Evolutionary conservation across 2,113 vertebrate genomes (phyloP).

Genomic region (Hippocampus mohnikei): DNA sequence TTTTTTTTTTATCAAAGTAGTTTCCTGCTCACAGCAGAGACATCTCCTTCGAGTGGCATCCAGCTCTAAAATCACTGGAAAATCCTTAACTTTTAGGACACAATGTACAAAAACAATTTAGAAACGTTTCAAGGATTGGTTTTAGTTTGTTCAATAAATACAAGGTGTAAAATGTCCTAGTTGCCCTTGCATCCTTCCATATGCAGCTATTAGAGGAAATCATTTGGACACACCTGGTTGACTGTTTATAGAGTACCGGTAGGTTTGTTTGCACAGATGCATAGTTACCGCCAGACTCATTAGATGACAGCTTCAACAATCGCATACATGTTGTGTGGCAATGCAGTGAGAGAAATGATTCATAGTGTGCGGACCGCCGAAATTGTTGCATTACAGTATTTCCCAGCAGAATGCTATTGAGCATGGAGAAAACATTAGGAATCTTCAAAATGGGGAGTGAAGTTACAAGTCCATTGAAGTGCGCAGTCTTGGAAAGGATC

Average conservation of each 20-base stretch:
- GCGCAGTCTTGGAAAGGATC: conserved; percentile 14
- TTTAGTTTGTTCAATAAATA: neutral
- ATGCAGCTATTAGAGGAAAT: neutral
- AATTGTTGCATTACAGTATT: conserved; percentile 25
- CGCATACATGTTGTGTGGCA: conserved; percentile 16
- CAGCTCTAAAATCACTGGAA: neutral
- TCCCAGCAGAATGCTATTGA: conserved; percentile 43
- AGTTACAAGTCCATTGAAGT: conserved; percentile 34
- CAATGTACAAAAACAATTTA: neutral
- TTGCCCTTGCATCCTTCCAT: neutral
- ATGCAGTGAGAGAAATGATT: conserved; percentile 38
- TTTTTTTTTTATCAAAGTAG: no score
- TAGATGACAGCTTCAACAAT: conserved; percentile 9
- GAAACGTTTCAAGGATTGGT: no score
- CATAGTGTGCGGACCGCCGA: conserved; percentile 42
- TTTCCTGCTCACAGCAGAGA: no score
- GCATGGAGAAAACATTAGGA: conserved; percentile 41
- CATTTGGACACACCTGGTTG: neutral
- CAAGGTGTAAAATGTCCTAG: neutral
- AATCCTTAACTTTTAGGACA: neutral
- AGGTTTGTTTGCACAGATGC: conserved; percentile 5
- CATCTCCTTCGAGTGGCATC: neutral
- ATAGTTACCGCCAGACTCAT: neutral
- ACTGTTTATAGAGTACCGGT: neutral
- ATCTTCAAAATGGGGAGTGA: conserved; percentile 21